Evolutionary conservation across 92 coral and sea anemone species (phyloP).

Genomic region (Muricea muricata): DNA sequence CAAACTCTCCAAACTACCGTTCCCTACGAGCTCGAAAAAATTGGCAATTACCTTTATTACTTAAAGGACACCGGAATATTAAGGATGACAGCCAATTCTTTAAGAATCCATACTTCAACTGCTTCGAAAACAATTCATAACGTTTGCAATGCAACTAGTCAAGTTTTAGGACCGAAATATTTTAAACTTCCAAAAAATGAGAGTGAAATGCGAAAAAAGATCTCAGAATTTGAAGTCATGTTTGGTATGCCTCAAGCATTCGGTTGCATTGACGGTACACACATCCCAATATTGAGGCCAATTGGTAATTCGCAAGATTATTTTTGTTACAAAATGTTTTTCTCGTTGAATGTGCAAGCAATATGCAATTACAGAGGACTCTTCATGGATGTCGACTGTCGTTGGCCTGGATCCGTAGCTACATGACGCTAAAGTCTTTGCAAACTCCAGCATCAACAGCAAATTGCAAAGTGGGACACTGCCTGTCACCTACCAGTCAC

Average conservation of each 20-base stretch:
- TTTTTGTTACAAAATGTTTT: neutral
- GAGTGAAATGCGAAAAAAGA: neutral
- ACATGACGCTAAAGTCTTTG: conserved; percentile 30
- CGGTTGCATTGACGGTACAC: conserved; percentile 24
- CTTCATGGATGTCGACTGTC: conserved; percentile 3
- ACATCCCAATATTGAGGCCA: conserved; percentile 12
- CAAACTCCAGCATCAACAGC: neutral
- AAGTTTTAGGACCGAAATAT: conserved; percentile 9
- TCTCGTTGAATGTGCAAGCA: conserved; percentile 19
- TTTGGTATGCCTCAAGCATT: too few species aligned
- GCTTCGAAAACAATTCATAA: neutral
- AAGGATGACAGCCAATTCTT: conserved; percentile 19
- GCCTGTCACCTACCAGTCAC: neutral
- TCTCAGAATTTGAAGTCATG: conserved; percentile 4
- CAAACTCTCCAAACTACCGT: neutral
- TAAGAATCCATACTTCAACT: neutral
- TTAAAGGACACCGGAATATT: neutral
- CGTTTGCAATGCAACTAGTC: neutral
- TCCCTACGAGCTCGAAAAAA: neutral
- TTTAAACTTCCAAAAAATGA: neutral
- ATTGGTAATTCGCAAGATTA: conserved; percentile 8
- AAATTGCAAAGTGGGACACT: neutral
- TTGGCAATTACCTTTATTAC: conserved; percentile 1
- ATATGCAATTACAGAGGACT: neutral
- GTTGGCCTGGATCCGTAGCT: conserved; percentile 32